Conservation (phyloP, 2,888 invertebrate species). For the Drepana falcataria region DNA sequence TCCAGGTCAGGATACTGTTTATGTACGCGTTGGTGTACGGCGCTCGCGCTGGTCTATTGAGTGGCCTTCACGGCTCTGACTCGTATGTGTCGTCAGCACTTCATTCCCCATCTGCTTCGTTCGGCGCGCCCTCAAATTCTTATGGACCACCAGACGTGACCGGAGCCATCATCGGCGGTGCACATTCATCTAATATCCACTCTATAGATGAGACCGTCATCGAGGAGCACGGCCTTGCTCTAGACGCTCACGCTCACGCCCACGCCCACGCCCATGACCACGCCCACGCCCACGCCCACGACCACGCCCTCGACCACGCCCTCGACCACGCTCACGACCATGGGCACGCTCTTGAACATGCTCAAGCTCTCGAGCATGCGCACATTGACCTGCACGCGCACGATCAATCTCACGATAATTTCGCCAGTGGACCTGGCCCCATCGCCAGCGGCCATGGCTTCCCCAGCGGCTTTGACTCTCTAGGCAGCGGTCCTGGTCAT, state of each 20-base stretch:
- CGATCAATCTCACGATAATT: not conserved
- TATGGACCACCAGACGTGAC: slow-evolving; percentile 44
- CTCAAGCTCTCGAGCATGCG: not conserved
- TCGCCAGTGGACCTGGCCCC: slow-evolving; percentile 7
- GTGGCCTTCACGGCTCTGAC: slow-evolving; percentile 45
- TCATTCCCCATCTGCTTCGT: slow-evolving; percentile 57
- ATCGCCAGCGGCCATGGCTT: slow-evolving; percentile 11
- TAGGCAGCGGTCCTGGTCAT: slow-evolving; percentile 6
- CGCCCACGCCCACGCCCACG: not conserved
- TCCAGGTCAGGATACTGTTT: slow-evolving; percentile 62
- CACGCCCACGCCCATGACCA: not conserved
- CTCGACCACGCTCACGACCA: not conserved
- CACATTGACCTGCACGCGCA: not conserved
- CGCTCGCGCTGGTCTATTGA: slow-evolving; percentile 48
- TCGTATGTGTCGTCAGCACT: slow-evolving; percentile 55
- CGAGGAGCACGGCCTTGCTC: slow-evolving; percentile 17
- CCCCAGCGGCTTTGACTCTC: not conserved
- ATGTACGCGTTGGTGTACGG: slow-evolving; percentile 55
- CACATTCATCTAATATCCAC: slow-evolving; percentile 9
- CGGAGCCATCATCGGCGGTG: slow-evolving; percentile 12
- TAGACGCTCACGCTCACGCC: not conserved
- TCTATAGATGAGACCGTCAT: slow-evolving; percentile 22
- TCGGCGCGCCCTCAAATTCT: slow-evolving; percentile 51
- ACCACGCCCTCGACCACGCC: not conserved
- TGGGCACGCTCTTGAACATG: not conserved